Conservation (phyloP, 92 coral and sea anemone species). For the Phenganax stokvisi region DNA sequence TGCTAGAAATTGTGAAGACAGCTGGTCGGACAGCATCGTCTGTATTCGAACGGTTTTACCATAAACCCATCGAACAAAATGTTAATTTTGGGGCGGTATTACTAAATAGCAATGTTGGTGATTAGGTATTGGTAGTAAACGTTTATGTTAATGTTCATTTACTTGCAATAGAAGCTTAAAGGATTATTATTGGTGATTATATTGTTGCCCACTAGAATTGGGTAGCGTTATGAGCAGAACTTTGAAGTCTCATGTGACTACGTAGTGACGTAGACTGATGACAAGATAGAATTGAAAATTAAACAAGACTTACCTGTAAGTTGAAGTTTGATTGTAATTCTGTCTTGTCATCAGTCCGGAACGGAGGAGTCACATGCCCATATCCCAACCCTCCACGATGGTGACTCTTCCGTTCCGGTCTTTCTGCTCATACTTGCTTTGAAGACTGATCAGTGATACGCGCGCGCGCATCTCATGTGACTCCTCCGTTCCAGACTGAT, state of each 20-base stretch:
- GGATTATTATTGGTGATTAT: background rate
- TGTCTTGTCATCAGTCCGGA: conserved; percentile 40
- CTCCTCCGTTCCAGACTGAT: conserved; percentile 40
- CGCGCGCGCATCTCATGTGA: conserved; percentile 32
- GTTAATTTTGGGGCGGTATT: background rate
- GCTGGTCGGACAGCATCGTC: conserved; percentile 1
- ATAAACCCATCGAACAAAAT: background rate
- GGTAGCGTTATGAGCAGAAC: conserved; percentile 21
- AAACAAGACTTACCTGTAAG: no score
- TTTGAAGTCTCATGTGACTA: conserved; percentile 39
- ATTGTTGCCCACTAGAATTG: background rate
- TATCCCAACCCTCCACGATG: background rate
- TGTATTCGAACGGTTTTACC: background rate
- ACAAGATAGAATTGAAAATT: no score
- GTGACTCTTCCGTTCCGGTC: background rate
- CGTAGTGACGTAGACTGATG: no score
- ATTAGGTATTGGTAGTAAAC: background rate
- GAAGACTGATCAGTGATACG: conserved; percentile 6
- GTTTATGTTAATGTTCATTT: background rate
- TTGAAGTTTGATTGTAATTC: background rate
- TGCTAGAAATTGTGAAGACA: conserved; percentile 15
- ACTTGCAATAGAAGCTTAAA: no score
- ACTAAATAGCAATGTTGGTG: background rate
- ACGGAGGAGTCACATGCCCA: conserved; percentile 48
- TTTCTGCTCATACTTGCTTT: conserved; percentile 1